These are phyloP conservation scores for Progne subis DNA, from an alignment of 2,113 vertebrate species.

Conservation along the genomic window DNA sequence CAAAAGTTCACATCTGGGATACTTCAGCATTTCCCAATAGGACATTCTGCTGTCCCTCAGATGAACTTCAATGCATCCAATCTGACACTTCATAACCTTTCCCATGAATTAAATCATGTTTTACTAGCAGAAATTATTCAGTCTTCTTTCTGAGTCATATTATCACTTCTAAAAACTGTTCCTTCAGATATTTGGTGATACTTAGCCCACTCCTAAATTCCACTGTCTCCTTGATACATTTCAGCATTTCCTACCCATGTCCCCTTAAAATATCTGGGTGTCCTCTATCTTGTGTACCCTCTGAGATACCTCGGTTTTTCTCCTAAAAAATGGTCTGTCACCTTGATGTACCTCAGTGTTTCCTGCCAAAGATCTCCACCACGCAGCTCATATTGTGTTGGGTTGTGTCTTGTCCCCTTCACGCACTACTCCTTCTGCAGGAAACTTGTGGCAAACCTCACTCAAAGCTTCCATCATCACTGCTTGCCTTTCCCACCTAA, in stretches of 20 bases:
- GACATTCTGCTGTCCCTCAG: background rate
- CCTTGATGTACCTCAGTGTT: background rate
- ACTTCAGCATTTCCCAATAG: background rate
- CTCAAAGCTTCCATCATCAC: background rate
- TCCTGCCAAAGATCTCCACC: background rate
- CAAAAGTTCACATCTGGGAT: background rate
- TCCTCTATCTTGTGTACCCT: background rate
- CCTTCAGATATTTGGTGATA: background rate
- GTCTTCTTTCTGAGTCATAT: background rate
- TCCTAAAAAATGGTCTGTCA: background rate
- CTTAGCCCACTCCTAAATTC: background rate
- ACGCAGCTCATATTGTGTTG: background rate
- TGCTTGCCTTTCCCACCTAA: background rate
- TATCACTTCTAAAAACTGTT: background rate
- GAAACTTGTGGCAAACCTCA: background rate
- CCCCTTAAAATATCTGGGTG: background rate
- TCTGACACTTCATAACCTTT: background rate
- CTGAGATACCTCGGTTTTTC: background rate
- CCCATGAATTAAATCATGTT: background rate
- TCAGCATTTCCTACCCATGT: background rate
- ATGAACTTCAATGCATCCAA: background rate
- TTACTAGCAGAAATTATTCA: background rate
- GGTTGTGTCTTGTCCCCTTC: rapidly evolving
- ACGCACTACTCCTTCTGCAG: background rate
- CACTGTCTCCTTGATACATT: background rate